Evolutionary conservation across 2,888 invertebrate species (phyloP).

Genomic region (Ophion ellenae): DNA sequence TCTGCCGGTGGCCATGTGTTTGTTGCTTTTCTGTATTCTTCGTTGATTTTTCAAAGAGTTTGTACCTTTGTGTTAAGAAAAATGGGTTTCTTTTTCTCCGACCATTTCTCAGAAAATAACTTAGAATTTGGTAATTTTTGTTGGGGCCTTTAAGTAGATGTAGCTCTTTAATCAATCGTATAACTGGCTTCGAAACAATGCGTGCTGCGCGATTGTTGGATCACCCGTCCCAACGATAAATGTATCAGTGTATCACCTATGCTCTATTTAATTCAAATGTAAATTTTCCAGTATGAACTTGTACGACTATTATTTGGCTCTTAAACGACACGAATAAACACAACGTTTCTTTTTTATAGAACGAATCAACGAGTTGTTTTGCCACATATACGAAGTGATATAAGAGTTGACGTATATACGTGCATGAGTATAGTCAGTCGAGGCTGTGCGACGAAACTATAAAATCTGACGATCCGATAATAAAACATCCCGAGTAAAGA

Average conservation of each 20-base stretch:
- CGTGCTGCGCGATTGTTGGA: neutral
- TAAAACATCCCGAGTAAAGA: conserved; percentile 51
- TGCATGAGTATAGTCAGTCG: neutral
- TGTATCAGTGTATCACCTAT: neutral
- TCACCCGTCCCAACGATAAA: neutral
- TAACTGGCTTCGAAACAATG: neutral
- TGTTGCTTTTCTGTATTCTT: too few relatives aligned
- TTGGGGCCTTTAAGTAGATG: too few relatives aligned
- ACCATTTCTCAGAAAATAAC: too few relatives aligned
- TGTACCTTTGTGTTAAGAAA: too few relatives aligned
- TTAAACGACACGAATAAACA: neutral
- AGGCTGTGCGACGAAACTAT: conserved; percentile 39
- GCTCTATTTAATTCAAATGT: neutral
- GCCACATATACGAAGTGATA: neutral
- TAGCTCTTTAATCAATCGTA: too few relatives aligned
- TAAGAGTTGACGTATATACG: neutral
- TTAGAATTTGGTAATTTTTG: too few relatives aligned
- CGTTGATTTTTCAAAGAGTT: too few relatives aligned
- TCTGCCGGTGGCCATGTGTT: too few relatives aligned
- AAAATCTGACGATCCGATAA: conserved; percentile 51
- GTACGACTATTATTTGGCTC: neutral
- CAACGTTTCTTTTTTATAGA: neutral
- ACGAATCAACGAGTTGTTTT: neutral
- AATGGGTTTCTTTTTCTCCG: too few relatives aligned
- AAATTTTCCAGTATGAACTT: neutral